phyloP scores from a whole-genome alignment of 2,113 vertebrate genomes.

The Tinamus guttatus region DNA sequence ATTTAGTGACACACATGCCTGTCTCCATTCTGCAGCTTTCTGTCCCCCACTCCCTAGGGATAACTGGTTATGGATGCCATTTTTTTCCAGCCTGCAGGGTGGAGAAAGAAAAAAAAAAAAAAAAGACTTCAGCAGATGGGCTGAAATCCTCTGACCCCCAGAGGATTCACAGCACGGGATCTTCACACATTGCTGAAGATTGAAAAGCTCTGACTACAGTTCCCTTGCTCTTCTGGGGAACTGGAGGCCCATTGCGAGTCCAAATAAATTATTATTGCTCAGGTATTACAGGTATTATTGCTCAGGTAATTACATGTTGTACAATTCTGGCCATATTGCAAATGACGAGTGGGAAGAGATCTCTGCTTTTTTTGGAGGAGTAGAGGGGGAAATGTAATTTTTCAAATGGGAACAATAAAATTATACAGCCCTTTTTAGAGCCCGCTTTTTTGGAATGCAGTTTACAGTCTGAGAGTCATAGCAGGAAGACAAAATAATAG shows the following conservation, averaged over 20 bases:
- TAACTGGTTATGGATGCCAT: neutral
- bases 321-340: slow-evolving; percentile 4
- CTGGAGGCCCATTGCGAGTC: neutral
- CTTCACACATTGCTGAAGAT: neutral
- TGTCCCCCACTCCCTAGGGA: neutral
- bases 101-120: neutral
- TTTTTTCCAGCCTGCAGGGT: neutral
- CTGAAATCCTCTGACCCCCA: neutral
- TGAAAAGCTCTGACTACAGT: neutral
- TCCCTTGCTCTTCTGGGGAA: slow-evolving; percentile 6
- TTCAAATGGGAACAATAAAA: slow-evolving; percentile 61
- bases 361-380: slow-evolving; percentile 3
- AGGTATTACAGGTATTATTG: neutral
- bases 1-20: slow-evolving; percentile 45
- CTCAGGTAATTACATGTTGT: slow-evolving; percentile 10
- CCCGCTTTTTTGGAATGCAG: slow-evolving; percentile 2
- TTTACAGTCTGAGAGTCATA: slow-evolving; percentile 9
- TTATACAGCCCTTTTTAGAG: neutral
- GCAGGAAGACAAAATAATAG: slow-evolving; percentile 21
- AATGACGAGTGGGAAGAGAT: slow-evolving; percentile 33
- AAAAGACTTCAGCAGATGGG: slow-evolving; percentile 14
- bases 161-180: neutral
- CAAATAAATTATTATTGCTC: slow-evolving; percentile 33
- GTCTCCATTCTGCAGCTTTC: neutral
- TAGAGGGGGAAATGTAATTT: slow-evolving; percentile 44